Conservation (phyloP, 2,888 invertebrate species). For the Ennomos fuscantarius region DNA sequence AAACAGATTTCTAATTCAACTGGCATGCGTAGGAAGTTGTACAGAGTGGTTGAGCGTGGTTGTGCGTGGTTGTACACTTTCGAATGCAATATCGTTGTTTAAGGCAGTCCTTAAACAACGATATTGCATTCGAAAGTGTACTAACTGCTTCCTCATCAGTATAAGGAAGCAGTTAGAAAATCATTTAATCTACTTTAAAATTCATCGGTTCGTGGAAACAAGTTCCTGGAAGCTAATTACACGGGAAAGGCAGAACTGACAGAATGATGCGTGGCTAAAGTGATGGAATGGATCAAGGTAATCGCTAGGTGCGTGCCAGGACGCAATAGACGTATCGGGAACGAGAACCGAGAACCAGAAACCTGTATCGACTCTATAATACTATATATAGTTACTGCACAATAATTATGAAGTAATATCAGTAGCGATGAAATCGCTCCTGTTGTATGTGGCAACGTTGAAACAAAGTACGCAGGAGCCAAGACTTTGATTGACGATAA, state of each 20-base stretch:
- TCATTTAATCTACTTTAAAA: not conserved
- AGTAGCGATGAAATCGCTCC: conserved; percentile 32
- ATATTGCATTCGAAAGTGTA: conserved; percentile 30
- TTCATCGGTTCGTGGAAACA: conserved; percentile 3
- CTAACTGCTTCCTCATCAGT: too few relatives aligned
- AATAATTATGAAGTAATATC: conserved; percentile 39
- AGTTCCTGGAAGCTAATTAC: conserved; percentile 9
- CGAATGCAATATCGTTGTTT: conserved; percentile 23
- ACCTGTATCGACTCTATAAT: conserved; percentile 35
- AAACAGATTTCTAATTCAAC: conserved; percentile 62
- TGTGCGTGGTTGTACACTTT: conserved; percentile 24
- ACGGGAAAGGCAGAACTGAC: conserved; percentile 13
- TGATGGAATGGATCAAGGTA: conserved; percentile 28
- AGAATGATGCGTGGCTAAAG: conserved; percentile 23
- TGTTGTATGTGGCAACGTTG: conserved; percentile 27
- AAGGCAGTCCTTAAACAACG: not conserved
- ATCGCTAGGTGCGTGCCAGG: conserved; percentile 34
- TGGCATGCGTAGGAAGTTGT: conserved; percentile 36
- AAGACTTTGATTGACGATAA: conserved; percentile 34
- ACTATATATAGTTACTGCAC: conserved; percentile 38
- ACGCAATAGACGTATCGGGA: conserved; percentile 35
- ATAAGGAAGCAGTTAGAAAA: conserved; percentile 15
- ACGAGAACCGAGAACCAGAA: conserved; percentile 34
- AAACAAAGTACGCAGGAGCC: conserved; percentile 25
- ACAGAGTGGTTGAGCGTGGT: not conserved